Evolutionary conservation across 2,888 invertebrate genomes (phyloP).

Genomic region (Colostygia pectinataria): DNA sequence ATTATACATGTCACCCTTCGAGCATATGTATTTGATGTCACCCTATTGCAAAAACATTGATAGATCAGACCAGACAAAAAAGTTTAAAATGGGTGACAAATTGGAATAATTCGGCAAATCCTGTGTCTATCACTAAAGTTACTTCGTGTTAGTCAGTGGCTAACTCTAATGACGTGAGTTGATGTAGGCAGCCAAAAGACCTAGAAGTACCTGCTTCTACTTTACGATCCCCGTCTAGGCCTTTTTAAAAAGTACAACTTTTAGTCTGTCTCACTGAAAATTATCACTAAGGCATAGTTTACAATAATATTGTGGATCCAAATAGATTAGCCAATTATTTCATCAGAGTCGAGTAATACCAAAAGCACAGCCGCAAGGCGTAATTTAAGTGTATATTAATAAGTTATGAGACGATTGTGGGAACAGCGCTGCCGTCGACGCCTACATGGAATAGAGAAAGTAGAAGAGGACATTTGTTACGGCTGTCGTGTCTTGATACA

Average conservation of each 20-base stretch:
- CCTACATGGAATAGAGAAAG: conserved; percentile 2
- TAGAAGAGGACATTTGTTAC: conserved; percentile 7
- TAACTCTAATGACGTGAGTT: too few species aligned
- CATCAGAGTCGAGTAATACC: conserved; percentile 21
- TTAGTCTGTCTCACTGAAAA: background rate
- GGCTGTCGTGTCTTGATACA: too few species aligned
- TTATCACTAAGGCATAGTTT: background rate
- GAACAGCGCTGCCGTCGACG: conserved; percentile 40
- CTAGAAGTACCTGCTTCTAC: too few species aligned
- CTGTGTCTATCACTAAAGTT: too few species aligned
- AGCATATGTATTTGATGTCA: too few species aligned
- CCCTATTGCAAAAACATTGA: too few species aligned
- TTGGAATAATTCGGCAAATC: too few species aligned
- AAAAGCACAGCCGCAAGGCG: conserved; percentile 26
- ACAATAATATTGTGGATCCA: conserved; percentile 8
- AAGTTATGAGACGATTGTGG: conserved; percentile 50
- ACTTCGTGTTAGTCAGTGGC: too few species aligned
- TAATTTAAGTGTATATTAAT: conserved; percentile 45
- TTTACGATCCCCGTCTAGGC: background rate
- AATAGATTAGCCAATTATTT: conserved; percentile 25
- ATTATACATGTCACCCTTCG: too few species aligned
- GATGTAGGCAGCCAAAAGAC: too few species aligned
- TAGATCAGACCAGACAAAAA: too few species aligned
- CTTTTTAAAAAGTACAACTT: background rate
- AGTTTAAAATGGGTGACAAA: too few species aligned